A percentile compares a stretch with the other conserved stretches of the same genome.
phyloP scores from a whole-genome alignment of 2,888 invertebrate species.

The Eristalis arbustorum region DNA sequence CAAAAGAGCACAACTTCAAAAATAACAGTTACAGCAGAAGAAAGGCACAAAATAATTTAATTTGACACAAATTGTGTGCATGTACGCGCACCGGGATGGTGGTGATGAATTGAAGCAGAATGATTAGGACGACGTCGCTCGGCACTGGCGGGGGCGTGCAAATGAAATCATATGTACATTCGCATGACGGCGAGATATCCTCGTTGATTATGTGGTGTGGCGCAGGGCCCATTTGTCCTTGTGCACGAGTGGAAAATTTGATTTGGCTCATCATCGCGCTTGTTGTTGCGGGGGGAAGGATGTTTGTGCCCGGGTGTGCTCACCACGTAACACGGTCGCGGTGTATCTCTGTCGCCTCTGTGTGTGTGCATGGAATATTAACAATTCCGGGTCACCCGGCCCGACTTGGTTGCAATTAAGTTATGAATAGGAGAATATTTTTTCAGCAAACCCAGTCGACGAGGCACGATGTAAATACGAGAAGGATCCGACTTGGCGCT shows the following conservation, averaged over 20 bases:
- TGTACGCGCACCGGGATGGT: background rate
- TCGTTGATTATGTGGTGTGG: background rate
- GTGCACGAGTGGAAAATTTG: constrained; percentile 39
- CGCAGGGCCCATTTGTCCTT: constrained; percentile 5
- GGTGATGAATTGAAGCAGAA: constrained; percentile 4
- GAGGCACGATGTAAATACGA: constrained; percentile 7
- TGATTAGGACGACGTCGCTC: constrained; percentile 8
- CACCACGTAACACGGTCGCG: background rate
- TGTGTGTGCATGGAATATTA: constrained; percentile 27
- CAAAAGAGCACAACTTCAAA: constrained; percentile 15
- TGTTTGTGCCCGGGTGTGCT: background rate
- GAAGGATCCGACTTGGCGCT: background rate
- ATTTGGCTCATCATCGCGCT: constrained; percentile 41
- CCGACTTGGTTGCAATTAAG: constrained; percentile 41
- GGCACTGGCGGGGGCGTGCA: background rate
- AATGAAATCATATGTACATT: constrained; percentile 31
- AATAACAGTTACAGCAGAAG: constrained; percentile 11
- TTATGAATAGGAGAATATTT: constrained; percentile 47
- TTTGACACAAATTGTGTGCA: constrained; percentile 30
- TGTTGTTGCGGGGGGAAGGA: constrained; percentile 2
- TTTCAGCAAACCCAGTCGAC: background rate
- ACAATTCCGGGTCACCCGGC: constrained; percentile 1
- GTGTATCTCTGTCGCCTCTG: background rate
- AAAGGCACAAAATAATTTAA: constrained; percentile 36
- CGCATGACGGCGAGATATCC: constrained; percentile 1